Conservation (phyloP, 2,888 invertebrate species). For the Microctonus brassicae region DNA sequence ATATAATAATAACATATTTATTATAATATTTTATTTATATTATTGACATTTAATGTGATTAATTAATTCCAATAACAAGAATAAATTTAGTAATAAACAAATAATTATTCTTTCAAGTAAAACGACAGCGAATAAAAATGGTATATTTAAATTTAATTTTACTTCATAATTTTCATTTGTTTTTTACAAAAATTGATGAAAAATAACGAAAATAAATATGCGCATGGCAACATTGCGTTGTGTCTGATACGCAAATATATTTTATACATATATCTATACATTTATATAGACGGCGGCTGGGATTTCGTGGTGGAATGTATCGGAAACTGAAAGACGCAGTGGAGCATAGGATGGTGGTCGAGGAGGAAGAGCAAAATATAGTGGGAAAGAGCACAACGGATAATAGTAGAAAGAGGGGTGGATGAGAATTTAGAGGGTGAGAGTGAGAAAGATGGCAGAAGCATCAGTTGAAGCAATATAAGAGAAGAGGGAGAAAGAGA, state of each 20-base stretch:
- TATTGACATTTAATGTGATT: too few species aligned
- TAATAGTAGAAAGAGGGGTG: slow-evolving; percentile 33
- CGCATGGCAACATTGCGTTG: slow-evolving; percentile 8
- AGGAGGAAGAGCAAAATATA: slow-evolving; percentile 7
- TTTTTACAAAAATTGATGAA: too few species aligned
- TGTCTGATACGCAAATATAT: background rate
- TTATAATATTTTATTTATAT: too few species aligned
- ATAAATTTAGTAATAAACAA: too few species aligned
- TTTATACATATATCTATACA: slow-evolving; percentile 8
- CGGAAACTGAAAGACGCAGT: slow-evolving; percentile 53
- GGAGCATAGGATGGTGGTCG: slow-evolving; percentile 34
- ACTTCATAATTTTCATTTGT: too few species aligned
- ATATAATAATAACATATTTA: too few species aligned
- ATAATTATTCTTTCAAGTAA: too few species aligned
- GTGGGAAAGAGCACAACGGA: slow-evolving; percentile 25
- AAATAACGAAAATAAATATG: background rate
- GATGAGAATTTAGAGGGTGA: slow-evolving; percentile 31
- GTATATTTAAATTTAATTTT: too few species aligned
- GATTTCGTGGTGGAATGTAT: slow-evolving; percentile 56
- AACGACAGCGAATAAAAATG: too few species aligned
- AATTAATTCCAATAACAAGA: too few species aligned
- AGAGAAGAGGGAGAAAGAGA: slow-evolving; percentile 28
- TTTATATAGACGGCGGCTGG: slow-evolving; percentile 43
- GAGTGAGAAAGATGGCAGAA: background rate
- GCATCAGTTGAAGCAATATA: slow-evolving; percentile 24